Evolutionary conservation across 2,888 invertebrate species (phyloP).

Genomic region (Boloria selene): DNA sequence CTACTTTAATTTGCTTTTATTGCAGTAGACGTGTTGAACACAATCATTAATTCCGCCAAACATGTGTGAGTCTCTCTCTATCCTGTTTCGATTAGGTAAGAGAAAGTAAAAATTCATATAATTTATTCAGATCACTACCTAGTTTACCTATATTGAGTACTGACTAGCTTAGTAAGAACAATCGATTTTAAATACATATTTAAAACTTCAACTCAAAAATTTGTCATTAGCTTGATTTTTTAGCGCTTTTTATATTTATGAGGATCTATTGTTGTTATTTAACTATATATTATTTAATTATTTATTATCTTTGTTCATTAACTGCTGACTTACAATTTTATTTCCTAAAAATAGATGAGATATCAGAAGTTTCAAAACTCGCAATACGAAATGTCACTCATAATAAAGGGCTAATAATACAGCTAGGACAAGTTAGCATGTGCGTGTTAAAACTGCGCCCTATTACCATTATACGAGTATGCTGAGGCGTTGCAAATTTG

Average conservation of each 20-base stretch:
- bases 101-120: constrained; percentile 55
- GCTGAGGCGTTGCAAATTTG: constrained; percentile 65
- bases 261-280: too few species aligned
- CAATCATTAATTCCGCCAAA: constrained; percentile 24
- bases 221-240: too few species aligned
- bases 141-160: constrained; percentile 1
- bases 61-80: constrained; percentile 38
- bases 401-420: constrained; percentile 64
- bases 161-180: background rate
- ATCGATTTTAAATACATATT: background rate
- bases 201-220: background rate
- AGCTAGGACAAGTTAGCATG: constrained; percentile 8
- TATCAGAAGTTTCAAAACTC: too few species aligned
- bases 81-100: constrained; percentile 52
- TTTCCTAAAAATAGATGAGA: too few species aligned
- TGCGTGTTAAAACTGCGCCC: constrained; percentile 56
- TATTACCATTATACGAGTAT: constrained; percentile 28
- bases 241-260: too few species aligned
- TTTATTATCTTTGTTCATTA: too few species aligned
- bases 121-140: constrained; percentile 17
- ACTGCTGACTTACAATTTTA: too few species aligned
- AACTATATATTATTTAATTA: too few species aligned
- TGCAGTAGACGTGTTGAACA: constrained; percentile 6
- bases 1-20: background rate
- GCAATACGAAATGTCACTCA: background rate